Evolutionary conservation across 64 coral and sea anemone genomes (phyloP), one percentile per base, ranked within the genome.

Genomic region (Pocillopora verrucosa): DNA sequence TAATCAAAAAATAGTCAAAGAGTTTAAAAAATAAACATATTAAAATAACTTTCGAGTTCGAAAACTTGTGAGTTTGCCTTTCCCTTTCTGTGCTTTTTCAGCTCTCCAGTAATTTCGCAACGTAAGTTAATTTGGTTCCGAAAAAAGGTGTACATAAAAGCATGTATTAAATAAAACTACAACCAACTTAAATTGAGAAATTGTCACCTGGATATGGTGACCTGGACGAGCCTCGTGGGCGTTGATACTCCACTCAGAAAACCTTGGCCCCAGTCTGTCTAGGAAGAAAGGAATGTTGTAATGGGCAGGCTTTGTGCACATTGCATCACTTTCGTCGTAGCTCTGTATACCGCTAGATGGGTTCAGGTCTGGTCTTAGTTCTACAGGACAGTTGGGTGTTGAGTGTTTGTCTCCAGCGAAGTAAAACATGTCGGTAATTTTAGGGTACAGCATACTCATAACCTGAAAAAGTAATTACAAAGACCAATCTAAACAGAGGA

Each of bases 341-440:
- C 72, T 89, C 34, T 87, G 86, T n/a, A 85, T 85, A 70, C 87
- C 92, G n/a, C 92, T 65, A 10, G 92, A 93, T n/a, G 92, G 92
- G 34, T 93, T 93, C 24, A 93, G 88, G 25, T 93, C 58, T 10
- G 92, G 92, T 51, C 9, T 19, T 19, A 93, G 57, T 5, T 60
- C 26, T n/a, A 93, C 75, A 10, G 92, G 87, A 25, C 92, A 93
- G 77, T 93, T 93, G 16, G 92, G 92, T n/a, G 92, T 93, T 0
- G 92, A 89, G 72, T 93, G 92, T 69, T 89, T 93, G 7, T 58
- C 57, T 75, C 92, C 92, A 25, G 86, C 82, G 60, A 93, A 93
- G 36, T 93, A 76, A 76, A 93, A 93, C 92, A 93, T 93, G 59
- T 89, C 59, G 11, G 60, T 74, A 4, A 88, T 93, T 59, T 93